These are phyloP conservation scores for Empis stercorea DNA, from an alignment of 2,888 invertebrate species.

Conservation along the genomic window DNA sequence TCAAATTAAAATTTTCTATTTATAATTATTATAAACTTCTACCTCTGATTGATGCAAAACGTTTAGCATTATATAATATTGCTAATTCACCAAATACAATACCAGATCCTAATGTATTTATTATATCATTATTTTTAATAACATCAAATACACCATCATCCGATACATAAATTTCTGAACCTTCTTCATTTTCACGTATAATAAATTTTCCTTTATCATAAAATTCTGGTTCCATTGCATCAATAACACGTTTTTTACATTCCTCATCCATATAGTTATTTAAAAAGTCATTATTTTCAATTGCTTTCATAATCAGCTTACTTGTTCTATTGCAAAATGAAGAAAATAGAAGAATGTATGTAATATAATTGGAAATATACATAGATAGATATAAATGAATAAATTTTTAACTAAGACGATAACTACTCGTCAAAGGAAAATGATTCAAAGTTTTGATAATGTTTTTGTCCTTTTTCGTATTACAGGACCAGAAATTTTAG, in stretches of 20 bases:
- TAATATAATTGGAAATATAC: no score
- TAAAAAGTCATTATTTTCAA: slow-evolving; percentile 70
- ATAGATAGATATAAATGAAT: no score
- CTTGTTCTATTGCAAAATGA: slow-evolving; percentile 38
- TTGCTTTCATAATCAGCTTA: slow-evolving; percentile 53
- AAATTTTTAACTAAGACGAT: no score
- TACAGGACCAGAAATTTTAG: no score
- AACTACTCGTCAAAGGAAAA: no score
- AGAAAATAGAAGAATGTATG: background rate
- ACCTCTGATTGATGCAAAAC: slow-evolving; percentile 79
- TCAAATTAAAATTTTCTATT: background rate
- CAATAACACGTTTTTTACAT: slow-evolving; percentile 62
- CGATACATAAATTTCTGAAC: slow-evolving; percentile 77
- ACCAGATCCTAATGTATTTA: slow-evolving; percentile 69
- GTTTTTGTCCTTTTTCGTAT: no score
- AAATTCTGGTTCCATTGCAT: slow-evolving; percentile 64
- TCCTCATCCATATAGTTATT: slow-evolving; percentile 62
- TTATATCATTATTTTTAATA: slow-evolving; percentile 59
- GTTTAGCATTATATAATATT: slow-evolving; percentile 82
- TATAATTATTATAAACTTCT: slow-evolving; percentile 16
- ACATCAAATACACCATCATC: slow-evolving; percentile 80
- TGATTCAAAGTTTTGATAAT: no score
- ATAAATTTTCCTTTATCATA: slow-evolving; percentile 56
- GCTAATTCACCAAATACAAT: slow-evolving; percentile 86
- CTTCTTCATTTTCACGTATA: slow-evolving; percentile 67